phyloP scores from a whole-genome alignment of 2,797 vertebrate genomes.

The Austrolebias charrua region DNA sequence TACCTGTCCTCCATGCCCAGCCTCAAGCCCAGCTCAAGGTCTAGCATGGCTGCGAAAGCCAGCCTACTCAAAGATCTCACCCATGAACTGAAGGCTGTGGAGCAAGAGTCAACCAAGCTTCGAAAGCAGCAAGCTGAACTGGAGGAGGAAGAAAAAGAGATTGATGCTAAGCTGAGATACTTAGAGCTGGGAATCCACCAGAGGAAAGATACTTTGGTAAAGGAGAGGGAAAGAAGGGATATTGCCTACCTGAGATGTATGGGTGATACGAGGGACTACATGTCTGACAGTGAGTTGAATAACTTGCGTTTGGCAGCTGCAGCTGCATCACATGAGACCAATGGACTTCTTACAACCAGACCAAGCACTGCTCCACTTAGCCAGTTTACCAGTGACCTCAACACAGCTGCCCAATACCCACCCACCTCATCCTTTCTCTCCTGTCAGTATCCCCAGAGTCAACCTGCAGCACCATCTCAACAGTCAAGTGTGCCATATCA shows the following conservation, averaged over 20 bases:
- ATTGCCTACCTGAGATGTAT: constrained; percentile 90
- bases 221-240: constrained; percentile 91
- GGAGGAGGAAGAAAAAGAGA: constrained; percentile 98
- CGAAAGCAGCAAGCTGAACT: constrained; percentile 98
- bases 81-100: constrained; percentile 95
- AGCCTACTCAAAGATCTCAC: constrained; percentile 95
- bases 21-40: constrained; percentile 79
- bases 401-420: constrained; percentile 80
- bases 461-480: constrained; percentile 72
- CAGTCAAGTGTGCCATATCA: constrained; percentile 73
- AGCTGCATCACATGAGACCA: constrained; percentile 83
- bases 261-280: constrained; percentile 92
- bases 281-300: constrained; percentile 97
- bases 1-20: constrained; percentile 84
- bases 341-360: constrained; percentile 79
- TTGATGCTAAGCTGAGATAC: constrained; percentile 97
- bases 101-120: constrained; percentile 96
- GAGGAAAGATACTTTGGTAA: constrained; percentile 94
- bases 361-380: constrained; percentile 81
- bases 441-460: constrained; percentile 85
- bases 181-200: constrained; percentile 96
- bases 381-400: constrained; percentile 86
- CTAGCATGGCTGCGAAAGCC: constrained; percentile 90
- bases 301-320: constrained; percentile 86
- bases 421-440: constrained; percentile 83